Conservation (phyloP, 2,797 vertebrate genomes). For the Saxicola maurus region DNA sequence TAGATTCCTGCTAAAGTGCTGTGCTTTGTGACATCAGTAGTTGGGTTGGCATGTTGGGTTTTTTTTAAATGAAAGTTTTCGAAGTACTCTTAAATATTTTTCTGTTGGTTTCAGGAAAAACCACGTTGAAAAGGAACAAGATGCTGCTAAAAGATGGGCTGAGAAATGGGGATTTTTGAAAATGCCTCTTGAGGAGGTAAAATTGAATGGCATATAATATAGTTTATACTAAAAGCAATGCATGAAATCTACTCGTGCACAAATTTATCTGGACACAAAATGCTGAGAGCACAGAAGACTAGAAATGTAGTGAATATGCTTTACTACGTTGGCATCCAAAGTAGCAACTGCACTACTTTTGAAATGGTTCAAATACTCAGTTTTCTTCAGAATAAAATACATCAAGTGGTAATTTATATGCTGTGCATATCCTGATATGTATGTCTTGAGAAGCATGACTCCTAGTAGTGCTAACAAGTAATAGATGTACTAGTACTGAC, state of each 20-base stretch:
- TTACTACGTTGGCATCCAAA: background rate
- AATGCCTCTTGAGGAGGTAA: conserved; percentile 69
- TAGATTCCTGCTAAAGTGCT: background rate
- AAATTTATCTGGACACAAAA: background rate
- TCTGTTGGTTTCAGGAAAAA: conserved; percentile 68
- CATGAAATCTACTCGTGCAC: background rate
- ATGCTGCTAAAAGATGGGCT: conserved; percentile 74
- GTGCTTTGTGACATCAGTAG: background rate
- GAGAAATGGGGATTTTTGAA: conserved; percentile 82
- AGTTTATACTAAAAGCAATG: background rate
- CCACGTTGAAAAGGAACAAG: conserved; percentile 53
- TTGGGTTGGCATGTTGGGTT: rapidly evolving
- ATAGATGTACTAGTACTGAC: conserved; percentile 41
- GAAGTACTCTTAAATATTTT: background rate
- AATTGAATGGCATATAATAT: background rate
- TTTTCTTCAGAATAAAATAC: background rate
- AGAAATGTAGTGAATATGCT: background rate
- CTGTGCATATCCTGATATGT: background rate
- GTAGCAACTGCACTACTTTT: background rate
- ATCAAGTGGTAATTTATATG: background rate
- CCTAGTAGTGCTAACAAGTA: conserved; percentile 22
- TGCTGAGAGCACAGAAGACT: background rate
- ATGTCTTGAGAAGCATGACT: conserved; percentile 23
- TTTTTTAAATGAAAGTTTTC: background rate
- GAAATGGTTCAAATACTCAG: background rate